These are phyloP conservation scores for Caradrina clavipalpis DNA, from an alignment of 2,888 invertebrate genomes.

Conservation along the genomic window DNA sequence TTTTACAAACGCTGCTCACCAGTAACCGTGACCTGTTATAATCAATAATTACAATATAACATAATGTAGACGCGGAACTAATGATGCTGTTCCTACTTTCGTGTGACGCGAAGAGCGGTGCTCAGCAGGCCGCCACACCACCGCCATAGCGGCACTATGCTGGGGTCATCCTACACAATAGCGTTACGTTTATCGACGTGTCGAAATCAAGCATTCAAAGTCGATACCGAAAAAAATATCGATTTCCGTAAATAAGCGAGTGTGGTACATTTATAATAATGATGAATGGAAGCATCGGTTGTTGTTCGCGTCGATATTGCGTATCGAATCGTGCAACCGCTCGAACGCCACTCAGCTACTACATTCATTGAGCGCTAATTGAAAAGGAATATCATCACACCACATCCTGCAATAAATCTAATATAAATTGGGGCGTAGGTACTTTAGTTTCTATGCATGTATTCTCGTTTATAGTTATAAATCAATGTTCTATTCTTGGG, in stretches of 20 bases:
- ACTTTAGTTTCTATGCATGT: conserved; percentile 70
- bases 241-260: conserved; percentile 91
- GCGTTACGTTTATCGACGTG: conserved; percentile 88
- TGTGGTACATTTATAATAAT: conserved; percentile 91
- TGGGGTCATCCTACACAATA: conserved; percentile 88
- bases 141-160: conserved; percentile 70
- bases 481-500: conserved; percentile 71
- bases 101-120: conserved; percentile 75
- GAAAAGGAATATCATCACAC: conserved; percentile 87
- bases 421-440: conserved; percentile 82
- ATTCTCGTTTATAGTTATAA: conserved; percentile 75
- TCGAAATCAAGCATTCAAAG: conserved; percentile 86
- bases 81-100: conserved; percentile 79
- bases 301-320: conserved; percentile 86
- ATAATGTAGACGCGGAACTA: conserved; percentile 86
- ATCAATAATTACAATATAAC: conserved; percentile 89
- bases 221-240: conserved; percentile 90
- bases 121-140: conserved; percentile 78
- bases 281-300: conserved; percentile 88
- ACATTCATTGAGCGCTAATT: conserved; percentile 87
- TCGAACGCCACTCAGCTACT: conserved; percentile 76
- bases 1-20: conserved; percentile 78
- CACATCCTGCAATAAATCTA: conserved; percentile 85
- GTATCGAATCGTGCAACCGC: conserved; percentile 86
- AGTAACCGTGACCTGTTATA: conserved; percentile 86